Conservation (phyloP, 2,113 vertebrate genomes). For the Sinocyclocheilus anshuiensis region DNA sequence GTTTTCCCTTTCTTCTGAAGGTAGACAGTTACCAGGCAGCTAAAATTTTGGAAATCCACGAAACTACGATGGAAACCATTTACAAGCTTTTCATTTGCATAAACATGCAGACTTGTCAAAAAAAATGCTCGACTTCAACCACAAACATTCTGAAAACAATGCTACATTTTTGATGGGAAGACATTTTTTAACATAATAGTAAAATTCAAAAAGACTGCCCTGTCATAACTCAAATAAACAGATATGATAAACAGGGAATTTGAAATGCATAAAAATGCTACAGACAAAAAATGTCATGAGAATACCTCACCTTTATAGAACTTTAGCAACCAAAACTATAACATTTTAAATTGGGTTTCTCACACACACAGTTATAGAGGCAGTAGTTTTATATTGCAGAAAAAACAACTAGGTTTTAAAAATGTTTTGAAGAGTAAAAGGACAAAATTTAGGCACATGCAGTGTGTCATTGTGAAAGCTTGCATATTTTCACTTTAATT, state of each 20-base stretch:
- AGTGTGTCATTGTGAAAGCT: constrained; percentile 24
- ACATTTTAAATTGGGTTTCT: not conserved
- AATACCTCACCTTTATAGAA: not conserved
- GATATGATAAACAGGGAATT: constrained; percentile 8
- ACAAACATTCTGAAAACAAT: constrained; percentile 28
- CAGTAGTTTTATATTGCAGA: not conserved
- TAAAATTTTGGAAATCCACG: constrained; percentile 13
- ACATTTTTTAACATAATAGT: not conserved
- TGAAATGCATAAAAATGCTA: not conserved
- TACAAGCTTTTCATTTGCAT: constrained; percentile 47
- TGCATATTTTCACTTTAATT: constrained; percentile 51
- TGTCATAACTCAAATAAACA: constrained; percentile 8
- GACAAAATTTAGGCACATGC: constrained; percentile 2
- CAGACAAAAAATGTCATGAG: not conserved
- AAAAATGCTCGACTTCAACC: constrained; percentile 20
- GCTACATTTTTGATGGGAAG: constrained; percentile 19
- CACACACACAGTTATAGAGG: not conserved
- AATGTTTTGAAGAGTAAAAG: constrained; percentile 11
- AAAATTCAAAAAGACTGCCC: not conserved
- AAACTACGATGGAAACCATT: constrained; percentile 34
- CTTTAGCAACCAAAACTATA: not conserved
- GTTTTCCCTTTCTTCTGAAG: constrained; percentile 39
- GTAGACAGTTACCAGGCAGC: constrained; percentile 14
- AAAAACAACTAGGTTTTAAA: not conserved
- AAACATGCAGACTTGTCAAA: constrained; percentile 42